Base-by-base conservation (phyloP, 2,888 invertebrate genomes). In the Microctonus hyperodae region DNA sequence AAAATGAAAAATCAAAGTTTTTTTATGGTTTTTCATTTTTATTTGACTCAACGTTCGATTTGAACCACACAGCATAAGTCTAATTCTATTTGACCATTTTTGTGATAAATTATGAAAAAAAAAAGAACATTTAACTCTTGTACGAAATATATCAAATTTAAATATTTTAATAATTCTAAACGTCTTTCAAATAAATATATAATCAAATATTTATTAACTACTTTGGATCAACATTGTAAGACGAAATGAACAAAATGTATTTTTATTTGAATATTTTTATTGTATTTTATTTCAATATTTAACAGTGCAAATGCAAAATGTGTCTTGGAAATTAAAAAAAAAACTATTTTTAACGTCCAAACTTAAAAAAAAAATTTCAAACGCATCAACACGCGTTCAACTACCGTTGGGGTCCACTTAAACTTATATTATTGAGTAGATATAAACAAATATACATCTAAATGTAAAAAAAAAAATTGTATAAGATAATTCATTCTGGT, bases 341-440 rank as follows among this genome's bases (percentile, higher is more conserved):
- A 53, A 59, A 57, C 35, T 35, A 33, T 37, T 48, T 50, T 40
- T 35, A 28, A 25, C n/a, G 13, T 25, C 25, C 25, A 23, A 53
- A 22, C n/a, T 25, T 11, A 25, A 25, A 53, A 53, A 25, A 6
- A 9, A n/a, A 53, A 11, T 25, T n/a, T 11, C 13, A 53, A 10
- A 13, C 23, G 28, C 73, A 73, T 70, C 65, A 74, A 71, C 72
- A 74, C 72, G 76, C 71, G 76, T 78, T 78, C 74, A 77, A 79
- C 77, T 78, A 78, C 76, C 78, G 75, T 79, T 78, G 75, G 80
- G 80, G 81, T 79, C 81, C 81, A 81, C 75, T 79, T 81, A 79
- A 77, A 78, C 69, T 78, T 79, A 80, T 70, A 71, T 64, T 44
- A 65, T 73, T 72, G 53, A 71, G 72, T 63, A 48, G 63, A 71